These are phyloP conservation scores for Menura novaehollandiae DNA, from an alignment of 2,113 vertebrate genomes.

Conservation along the genomic window DNA sequence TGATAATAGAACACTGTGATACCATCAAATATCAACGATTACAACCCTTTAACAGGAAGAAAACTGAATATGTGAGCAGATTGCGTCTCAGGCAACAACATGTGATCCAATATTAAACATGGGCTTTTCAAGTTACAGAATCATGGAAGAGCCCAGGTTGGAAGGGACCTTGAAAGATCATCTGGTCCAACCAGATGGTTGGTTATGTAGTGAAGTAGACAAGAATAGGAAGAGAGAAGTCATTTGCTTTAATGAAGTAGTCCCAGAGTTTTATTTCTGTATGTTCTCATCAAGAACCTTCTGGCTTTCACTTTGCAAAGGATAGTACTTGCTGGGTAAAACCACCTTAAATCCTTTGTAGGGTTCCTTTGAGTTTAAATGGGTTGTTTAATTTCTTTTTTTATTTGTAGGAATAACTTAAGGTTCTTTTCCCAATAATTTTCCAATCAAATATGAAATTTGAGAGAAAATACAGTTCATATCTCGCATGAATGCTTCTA, in stretches of 20 bases:
- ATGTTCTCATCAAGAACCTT: background rate
- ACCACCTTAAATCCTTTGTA: background rate
- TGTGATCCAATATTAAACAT: background rate
- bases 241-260: background rate
- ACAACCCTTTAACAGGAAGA: background rate
- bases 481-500: background rate
- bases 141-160: background rate
- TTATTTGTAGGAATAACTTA: background rate
- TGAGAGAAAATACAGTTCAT: background rate
- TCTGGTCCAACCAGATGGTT: conserved; percentile 23
- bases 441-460: background rate
- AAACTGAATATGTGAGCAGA: background rate
- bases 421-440: background rate
- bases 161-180: background rate
- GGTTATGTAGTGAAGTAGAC: background rate
- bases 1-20: background rate
- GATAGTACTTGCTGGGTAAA: background rate
- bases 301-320: background rate
- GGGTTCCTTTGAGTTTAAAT: background rate
- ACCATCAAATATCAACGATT: background rate
- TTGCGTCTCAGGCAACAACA: background rate
- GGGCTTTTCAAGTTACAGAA: background rate
- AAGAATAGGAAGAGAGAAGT: background rate
- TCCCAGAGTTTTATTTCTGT: background rate
- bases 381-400: background rate